Percentiles rank a stretch among this genome's conserved stretches.
Conservation (phyloP, 2,797 vertebrate genomes). For the Dipus sagitta region DNA sequence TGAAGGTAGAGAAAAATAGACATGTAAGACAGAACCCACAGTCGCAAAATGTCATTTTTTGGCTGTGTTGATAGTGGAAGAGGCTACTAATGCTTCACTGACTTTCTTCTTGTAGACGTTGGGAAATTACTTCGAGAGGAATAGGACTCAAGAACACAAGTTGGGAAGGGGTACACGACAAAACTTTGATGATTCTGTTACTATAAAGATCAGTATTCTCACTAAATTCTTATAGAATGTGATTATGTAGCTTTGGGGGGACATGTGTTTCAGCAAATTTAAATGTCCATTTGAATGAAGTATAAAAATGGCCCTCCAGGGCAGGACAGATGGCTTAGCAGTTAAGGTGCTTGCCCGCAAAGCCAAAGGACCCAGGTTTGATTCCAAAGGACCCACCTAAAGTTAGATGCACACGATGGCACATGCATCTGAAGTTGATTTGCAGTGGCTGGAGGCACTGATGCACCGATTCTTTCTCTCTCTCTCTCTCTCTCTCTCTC, state of each 20-base stretch:
- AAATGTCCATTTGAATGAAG: neutral
- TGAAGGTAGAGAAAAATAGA: neutral
- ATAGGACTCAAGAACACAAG: no score
- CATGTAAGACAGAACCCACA: neutral
- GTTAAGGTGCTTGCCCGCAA: no score
- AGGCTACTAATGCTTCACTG: neutral
- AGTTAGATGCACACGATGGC: no score
- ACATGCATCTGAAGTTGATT: no score
- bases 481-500: no score
- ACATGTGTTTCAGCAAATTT: neutral
- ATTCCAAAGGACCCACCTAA: no score
- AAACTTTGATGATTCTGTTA: neutral
- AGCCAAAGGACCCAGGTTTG: no score
- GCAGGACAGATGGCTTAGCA: no score
- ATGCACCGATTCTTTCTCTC: no score
- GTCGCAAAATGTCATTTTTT: neutral
- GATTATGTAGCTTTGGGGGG: neutral
- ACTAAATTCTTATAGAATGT: neutral
- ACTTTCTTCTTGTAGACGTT: neutral
- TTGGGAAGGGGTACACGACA: neutral
- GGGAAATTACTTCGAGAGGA: neutral
- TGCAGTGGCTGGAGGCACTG: no score
- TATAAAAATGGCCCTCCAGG: neutral
- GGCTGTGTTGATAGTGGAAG: neutral
- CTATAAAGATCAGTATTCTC: neutral